phyloP scores from a whole-genome alignment of 2,888 invertebrate species.

The Oscheius onirici region DNA sequence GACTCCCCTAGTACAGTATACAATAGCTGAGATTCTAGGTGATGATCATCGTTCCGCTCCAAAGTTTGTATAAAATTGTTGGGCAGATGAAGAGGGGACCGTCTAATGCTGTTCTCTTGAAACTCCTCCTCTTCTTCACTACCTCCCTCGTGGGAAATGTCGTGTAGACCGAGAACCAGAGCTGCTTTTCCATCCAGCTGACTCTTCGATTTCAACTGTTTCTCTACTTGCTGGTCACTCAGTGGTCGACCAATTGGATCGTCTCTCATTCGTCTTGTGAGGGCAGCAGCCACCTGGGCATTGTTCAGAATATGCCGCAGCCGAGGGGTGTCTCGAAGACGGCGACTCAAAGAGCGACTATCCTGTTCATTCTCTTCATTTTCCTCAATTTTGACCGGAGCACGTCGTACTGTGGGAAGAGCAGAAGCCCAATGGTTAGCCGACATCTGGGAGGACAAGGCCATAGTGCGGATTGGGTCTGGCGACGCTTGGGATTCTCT shows the following conservation, averaged over 20 bases:
- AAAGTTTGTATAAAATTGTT: slow-evolving; percentile 44
- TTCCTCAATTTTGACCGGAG: slow-evolving; percentile 12
- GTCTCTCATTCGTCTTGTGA: slow-evolving; percentile 9
- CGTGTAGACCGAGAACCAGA: slow-evolving; percentile 50
- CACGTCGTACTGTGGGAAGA: neutral
- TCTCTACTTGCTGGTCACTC: slow-evolving; percentile 1
- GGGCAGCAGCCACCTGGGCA: slow-evolving; percentile 21
- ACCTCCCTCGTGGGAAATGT: slow-evolving; percentile 32
- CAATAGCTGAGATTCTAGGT: no score
- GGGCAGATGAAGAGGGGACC: slow-evolving; percentile 40
- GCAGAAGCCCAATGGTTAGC: slow-evolving; percentile 1
- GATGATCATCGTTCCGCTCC: slow-evolving; percentile 48
- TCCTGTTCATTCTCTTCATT: slow-evolving; percentile 19
- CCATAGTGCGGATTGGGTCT: slow-evolving; percentile 17
- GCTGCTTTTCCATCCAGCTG: slow-evolving; percentile 49
- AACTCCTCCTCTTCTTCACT: slow-evolving; percentile 36
- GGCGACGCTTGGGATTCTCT: slow-evolving; percentile 36
- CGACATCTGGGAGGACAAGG: slow-evolving; percentile 1
- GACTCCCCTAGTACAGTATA: no score
- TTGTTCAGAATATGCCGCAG: slow-evolving; percentile 36
- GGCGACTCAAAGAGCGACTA: slow-evolving; percentile 28
- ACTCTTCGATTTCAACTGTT: neutral
- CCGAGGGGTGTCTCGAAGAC: slow-evolving; percentile 43
- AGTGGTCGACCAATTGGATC: slow-evolving; percentile 15
- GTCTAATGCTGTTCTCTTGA: slow-evolving; percentile 41